Percentiles rank a stretch among this genome's conserved stretches.
Evolutionary conservation across 2,113 vertebrate species (phyloP).

Genomic region (Xenopus borealis): DNA sequence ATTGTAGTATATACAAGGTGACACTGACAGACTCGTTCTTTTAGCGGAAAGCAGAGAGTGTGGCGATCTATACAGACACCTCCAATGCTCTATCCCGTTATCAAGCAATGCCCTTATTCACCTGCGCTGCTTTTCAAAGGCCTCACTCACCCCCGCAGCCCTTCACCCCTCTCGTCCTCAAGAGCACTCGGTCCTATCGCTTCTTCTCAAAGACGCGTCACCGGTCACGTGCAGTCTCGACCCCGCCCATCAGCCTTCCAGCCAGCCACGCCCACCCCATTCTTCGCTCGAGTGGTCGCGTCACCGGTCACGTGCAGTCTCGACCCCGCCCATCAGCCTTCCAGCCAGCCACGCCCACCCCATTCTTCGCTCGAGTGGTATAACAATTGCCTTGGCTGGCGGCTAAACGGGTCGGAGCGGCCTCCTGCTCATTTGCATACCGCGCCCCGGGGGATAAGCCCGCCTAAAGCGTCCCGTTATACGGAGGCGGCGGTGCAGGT

Average conservation of each 20-base stretch:
- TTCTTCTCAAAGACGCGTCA: no score
- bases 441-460: not conserved
- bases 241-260: not conserved
- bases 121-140: not conserved
- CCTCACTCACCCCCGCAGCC: not conserved
- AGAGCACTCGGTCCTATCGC: not conserved
- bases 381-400: constrained; percentile 1
- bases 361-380: not conserved
- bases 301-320: no score
- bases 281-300: not conserved
- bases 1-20: not conserved
- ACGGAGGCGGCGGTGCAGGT: not conserved
- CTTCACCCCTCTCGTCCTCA: not conserved
- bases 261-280: not conserved
- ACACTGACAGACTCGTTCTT: no score
- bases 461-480: not conserved
- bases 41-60: no score
- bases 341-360: not conserved
- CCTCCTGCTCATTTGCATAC: not conserved
- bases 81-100: no score
- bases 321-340: no score
- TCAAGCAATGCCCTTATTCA: not conserved
- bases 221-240: no score
- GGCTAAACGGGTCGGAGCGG: not conserved
- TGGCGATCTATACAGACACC: no score